Percentiles rank a stretch among this genome's conserved stretches.
These are phyloP conservation scores for Sebastes matsubarae DNA, from an alignment of 2,797 vertebrate species.

Conservation along the genomic window DNA sequence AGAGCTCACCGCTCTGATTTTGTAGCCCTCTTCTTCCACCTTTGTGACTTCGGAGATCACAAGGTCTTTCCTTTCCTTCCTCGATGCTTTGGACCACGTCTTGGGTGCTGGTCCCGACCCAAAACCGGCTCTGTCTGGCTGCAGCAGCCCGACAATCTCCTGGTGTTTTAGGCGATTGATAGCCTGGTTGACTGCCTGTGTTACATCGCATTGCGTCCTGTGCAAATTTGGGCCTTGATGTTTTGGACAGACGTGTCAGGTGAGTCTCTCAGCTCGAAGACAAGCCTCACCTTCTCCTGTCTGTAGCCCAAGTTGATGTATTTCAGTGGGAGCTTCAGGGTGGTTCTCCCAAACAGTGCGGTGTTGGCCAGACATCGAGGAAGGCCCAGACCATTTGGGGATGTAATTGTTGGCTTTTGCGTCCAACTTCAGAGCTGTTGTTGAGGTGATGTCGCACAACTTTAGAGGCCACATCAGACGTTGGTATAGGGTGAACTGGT, in stretches of 20 bases:
- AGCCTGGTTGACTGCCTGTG: neutral
- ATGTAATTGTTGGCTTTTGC: neutral
- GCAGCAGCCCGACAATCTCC: neutral
- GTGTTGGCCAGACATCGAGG: neutral
- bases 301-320: neutral
- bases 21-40: too few relatives aligned
- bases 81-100: neutral
- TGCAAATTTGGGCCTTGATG: neutral
- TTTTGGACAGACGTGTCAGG: neutral
- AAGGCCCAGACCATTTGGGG: neutral
- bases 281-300: neutral
- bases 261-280: neutral
- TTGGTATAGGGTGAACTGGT: too few relatives aligned
- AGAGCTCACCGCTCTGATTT: too few relatives aligned
- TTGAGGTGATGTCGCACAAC: too few relatives aligned
- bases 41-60: too few relatives aligned
- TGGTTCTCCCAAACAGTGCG: neutral
- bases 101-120: neutral
- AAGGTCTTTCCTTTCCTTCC: too few relatives aligned
- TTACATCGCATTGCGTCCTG: neutral
- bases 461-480: too few relatives aligned
- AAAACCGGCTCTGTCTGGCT: neutral
- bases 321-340: neutral
- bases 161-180: neutral
- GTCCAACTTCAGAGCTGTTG: neutral